Evolutionary conservation across 2,113 vertebrate genomes (phyloP).

Genomic region (Corapipo altera): DNA sequence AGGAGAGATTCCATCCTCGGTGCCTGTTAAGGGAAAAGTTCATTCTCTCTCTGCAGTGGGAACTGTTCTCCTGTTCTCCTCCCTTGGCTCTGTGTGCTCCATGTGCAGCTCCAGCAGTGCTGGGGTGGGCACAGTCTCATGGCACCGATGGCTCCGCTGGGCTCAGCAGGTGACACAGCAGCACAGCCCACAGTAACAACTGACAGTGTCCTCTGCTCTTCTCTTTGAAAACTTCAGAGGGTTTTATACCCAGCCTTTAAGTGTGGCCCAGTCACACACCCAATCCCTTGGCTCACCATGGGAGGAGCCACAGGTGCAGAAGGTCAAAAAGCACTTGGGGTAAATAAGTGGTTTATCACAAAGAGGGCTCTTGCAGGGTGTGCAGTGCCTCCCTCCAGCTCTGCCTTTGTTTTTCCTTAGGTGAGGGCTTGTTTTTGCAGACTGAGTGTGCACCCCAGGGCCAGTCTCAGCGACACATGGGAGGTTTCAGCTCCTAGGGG

Average conservation of each 20-base stretch:
- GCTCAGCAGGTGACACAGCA: background rate
- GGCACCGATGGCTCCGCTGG: background rate
- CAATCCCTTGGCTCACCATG: fast-evolving
- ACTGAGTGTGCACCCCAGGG: background rate
- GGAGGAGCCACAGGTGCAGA: background rate
- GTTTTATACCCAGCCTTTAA: background rate
- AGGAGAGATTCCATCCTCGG: background rate
- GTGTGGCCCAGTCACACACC: fast-evolving
- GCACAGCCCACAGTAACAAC: fast-evolving
- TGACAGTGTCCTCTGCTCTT: fast-evolving
- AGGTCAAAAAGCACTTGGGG: background rate
- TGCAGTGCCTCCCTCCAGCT: background rate
- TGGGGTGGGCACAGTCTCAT: background rate
- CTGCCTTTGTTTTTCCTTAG: background rate
- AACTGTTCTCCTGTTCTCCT: background rate
- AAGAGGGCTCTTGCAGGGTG: background rate
- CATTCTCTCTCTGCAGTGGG: background rate
- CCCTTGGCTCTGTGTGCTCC: fast-evolving
- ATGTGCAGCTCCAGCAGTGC: fast-evolving
- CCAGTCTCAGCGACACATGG: fast-evolving
- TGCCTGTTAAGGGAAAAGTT: background rate
- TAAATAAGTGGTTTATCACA: background rate
- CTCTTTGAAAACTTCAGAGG: background rate
- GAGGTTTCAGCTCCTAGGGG: background rate
- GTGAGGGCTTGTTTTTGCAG: background rate